A percentile compares a stretch with the other conserved stretches of the same genome.
Evolutionary conservation across 2,797 vertebrate genomes (phyloP).

Genomic region (Lepus oiostolus): DNA sequence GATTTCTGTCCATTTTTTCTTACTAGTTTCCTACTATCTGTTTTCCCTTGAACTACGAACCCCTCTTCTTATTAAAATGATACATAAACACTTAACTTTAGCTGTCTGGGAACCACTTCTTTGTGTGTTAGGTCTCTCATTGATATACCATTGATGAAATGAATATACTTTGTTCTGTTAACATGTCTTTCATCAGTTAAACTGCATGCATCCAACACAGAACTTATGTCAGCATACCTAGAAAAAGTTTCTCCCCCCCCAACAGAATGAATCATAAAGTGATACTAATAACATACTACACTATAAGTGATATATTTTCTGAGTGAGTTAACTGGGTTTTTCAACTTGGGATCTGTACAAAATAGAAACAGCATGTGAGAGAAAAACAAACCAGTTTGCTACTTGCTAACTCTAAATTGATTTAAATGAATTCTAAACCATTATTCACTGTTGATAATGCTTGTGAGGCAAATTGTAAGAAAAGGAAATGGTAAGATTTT

Average conservation of each 20-base stretch:
- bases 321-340: background rate
- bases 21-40: background rate
- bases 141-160: background rate
- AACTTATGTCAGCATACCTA: background rate
- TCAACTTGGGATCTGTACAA: background rate
- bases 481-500: background rate
- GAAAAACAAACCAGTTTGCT: slow-evolving; percentile 51
- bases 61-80: background rate
- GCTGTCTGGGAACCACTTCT: background rate
- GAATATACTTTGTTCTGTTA: background rate
- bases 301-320: background rate
- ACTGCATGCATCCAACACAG: background rate
- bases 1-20: background rate
- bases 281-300: background rate
- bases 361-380: background rate
- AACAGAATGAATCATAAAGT: slow-evolving; percentile 9
- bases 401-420: slow-evolving; percentile 9
- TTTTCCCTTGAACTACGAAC: background rate
- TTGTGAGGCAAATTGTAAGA: slow-evolving; percentile 32
- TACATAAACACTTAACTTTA: background rate
- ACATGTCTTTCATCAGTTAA: slow-evolving; percentile 36
- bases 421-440: slow-evolving; percentile 42
- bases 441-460: background rate
- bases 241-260: background rate
- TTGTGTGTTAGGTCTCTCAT: no score